Evolutionary conservation across 2,888 invertebrate genomes (phyloP).

Genomic region (Callinectes sapidus): DNA sequence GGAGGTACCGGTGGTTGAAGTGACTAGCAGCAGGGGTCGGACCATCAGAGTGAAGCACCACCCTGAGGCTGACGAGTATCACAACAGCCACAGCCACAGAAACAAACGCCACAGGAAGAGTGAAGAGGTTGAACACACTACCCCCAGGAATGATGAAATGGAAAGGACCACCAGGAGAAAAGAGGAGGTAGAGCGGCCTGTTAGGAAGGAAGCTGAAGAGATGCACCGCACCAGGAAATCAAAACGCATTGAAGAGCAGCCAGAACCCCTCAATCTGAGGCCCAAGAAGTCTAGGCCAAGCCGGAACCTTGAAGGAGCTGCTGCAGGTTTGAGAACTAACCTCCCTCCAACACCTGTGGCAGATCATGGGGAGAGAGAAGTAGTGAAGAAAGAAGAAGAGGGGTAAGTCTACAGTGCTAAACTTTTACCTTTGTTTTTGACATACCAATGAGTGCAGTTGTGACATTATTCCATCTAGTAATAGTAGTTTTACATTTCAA

Average conservation of each 20-base stretch:
- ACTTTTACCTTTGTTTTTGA: background rate
- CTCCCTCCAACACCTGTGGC: conserved; percentile 1
- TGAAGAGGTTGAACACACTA: conserved; percentile 40
- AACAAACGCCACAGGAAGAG: conserved; percentile 48
- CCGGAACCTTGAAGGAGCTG: conserved; percentile 54
- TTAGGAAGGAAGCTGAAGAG: conserved; percentile 49
- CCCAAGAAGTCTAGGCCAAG: conserved; percentile 49
- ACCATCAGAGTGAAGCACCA: conserved; percentile 22
- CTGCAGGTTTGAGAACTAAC: conserved; percentile 52
- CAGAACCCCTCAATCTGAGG: conserved; percentile 52
- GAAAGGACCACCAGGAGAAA: conserved; percentile 40
- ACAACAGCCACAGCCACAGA: background rate
- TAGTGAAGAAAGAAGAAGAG: conserved; percentile 51
- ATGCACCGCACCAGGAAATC: conserved; percentile 54
- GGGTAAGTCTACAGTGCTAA: conserved; percentile 54
- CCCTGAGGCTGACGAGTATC: conserved; percentile 35
- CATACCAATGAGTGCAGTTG: background rate
- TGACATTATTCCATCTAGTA: background rate
- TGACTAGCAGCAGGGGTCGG: conserved; percentile 35
- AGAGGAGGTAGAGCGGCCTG: conserved; percentile 41
- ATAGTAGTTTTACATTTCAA: background rate
- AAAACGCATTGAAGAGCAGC: conserved; percentile 64
- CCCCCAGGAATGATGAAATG: conserved; percentile 36
- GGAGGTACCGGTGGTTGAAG: background rate
- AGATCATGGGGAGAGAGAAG: conserved; percentile 1